A percentile compares a stretch with the other conserved stretches of the same genome.
Evolutionary conservation across 1,140 invertebrate genomes (phyloP).

Genomic region (Charaxes varanes): DNA sequence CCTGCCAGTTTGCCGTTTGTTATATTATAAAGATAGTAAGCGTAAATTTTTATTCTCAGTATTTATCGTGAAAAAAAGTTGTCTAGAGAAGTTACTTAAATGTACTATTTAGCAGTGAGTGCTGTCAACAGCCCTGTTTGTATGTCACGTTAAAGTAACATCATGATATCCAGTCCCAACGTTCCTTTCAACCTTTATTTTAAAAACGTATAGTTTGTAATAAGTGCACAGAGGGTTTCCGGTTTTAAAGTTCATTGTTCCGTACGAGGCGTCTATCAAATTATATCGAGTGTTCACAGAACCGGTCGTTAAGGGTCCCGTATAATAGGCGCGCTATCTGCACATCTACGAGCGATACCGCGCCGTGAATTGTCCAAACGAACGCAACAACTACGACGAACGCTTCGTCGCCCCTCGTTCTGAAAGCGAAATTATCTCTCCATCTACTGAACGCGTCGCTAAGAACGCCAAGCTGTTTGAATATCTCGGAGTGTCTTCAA

Average conservation of each 20-base stretch:
- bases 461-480: neutral
- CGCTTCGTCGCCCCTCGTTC: constrained; percentile 44
- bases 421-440: constrained; percentile 69
- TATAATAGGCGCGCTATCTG: constrained; percentile 50
- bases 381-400: constrained; percentile 57
- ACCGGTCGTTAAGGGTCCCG: constrained; percentile 45
- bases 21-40: no score
- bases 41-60: no score
- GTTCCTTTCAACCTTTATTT: no score
- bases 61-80: no score
- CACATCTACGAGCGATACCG: constrained; percentile 48
- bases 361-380: constrained; percentile 61
- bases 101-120: no score
- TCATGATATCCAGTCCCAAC: no score
- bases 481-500: neutral
- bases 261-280: constrained; percentile 21
- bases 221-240: no score
- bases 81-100: no score
- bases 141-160: no score
- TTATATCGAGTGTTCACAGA: constrained; percentile 42
- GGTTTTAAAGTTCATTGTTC: constrained; percentile 5
- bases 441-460: constrained; percentile 35
- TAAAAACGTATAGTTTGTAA: no score
- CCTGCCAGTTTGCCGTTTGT: no score
- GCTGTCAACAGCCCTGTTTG: no score